Evolutionary conservation across 2,797 vertebrate species (phyloP), one percentile per base, ranked within the genome.

Genomic region (Dendrocincla tyrannina): DNA sequence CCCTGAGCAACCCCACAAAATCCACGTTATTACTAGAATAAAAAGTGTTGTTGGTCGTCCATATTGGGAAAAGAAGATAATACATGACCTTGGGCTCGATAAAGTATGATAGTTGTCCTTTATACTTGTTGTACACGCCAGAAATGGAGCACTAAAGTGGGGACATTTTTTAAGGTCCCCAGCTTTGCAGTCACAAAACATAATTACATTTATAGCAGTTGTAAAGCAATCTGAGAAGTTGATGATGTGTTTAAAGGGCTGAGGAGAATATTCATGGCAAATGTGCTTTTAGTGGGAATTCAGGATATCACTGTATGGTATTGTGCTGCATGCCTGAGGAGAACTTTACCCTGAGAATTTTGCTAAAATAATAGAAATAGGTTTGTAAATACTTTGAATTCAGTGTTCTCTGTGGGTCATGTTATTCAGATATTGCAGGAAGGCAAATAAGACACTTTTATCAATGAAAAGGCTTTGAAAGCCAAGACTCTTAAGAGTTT

Each of bases 51-150:
- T 96, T 73, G 90, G 99, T 32, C 98, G 99, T 78, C 99, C 99
- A 0, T 99, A 99, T 77, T 99, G 99, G 99, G 99, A 99, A 97
- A 99, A 99, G 95, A 98, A 99, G 25, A 94, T 98, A 41, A 75
- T 99, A 72, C 98, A 94, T 92, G 62, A 96, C 88, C 98, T 99
- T 30, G 98, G 99, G 20, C 97, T 99, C 81, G 39, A 97, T 75
- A 99, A 99, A 98, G 99, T 99, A 96, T 47, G 87, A 25, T 70
- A 30, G 17, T 46, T 67, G 9, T 17, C 73, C 67, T 89, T 93
- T 27, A 3, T 62, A 3, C 17, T 72, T 74, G 10, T 2, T n/a
- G 12, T 18, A 12, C 23, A 3, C 19, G 4, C 37, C 55, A 73
- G 47, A 80, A 59, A 16, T 23, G 6, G 56, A 30, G 56, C 73